These are phyloP conservation scores for Magallana angulata DNA, from an alignment of 1,140 invertebrate species.

Conservation along the genomic window DNA sequence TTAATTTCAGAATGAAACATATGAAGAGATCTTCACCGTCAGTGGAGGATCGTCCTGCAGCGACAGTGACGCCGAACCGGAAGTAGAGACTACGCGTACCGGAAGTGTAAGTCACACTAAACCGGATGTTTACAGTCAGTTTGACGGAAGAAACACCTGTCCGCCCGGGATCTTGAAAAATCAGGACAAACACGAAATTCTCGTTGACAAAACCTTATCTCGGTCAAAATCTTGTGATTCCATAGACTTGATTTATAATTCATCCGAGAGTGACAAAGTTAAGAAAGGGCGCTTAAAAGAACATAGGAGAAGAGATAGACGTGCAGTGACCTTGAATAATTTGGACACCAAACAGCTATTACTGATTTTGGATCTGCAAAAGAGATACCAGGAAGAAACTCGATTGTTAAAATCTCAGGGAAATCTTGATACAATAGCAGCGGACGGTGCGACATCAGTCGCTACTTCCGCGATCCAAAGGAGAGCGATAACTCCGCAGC, in stretches of 20 bases:
- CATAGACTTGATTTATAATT: conserved; percentile 52
- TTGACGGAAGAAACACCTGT: conserved; percentile 36
- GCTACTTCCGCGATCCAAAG: neutral
- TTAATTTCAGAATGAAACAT: conserved; percentile 66
- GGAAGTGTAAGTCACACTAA: neutral
- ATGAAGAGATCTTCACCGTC: conserved; percentile 72
- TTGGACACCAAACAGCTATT: conserved; percentile 72
- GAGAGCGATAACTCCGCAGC: conserved; percentile 61
- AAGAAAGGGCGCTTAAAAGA: conserved; percentile 68
- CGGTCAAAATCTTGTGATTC: conserved; percentile 65
- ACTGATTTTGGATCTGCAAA: conserved; percentile 73
- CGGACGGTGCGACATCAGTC: neutral
- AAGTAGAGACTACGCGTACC: neutral
- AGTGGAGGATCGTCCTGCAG: conserved; percentile 64
- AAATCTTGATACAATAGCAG: conserved; percentile 45
- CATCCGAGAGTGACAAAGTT: conserved; percentile 37
- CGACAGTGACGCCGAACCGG: conserved; percentile 61
- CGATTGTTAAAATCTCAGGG: conserved; percentile 56
- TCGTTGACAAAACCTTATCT: conserved; percentile 40
- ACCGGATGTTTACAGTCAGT: conserved; percentile 37
- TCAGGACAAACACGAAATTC: conserved; percentile 51
- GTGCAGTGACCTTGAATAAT: conserved; percentile 73
- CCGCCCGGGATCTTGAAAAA: conserved; percentile 55
- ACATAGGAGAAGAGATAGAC: conserved; percentile 63
- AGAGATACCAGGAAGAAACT: conserved; percentile 72